phyloP scores from a whole-genome alignment of 1,140 invertebrate genomes.

The Cherax quadricarinatus region DNA sequence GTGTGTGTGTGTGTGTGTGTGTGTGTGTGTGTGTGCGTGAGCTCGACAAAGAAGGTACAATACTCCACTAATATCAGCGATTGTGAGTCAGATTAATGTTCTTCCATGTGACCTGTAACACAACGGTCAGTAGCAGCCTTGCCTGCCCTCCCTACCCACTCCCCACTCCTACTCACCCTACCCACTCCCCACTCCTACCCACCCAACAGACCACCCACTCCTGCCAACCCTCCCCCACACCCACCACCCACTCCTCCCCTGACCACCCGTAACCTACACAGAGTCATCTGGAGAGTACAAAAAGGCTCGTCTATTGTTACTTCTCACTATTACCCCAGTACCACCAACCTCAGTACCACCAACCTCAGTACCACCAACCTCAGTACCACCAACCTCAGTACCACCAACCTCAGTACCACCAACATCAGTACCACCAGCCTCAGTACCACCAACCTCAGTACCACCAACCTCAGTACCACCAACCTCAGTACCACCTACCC shows the following conservation, averaged over 20 bases:
- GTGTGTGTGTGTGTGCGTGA: neutral
- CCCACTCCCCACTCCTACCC: neutral
- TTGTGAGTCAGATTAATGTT: constrained; percentile 60
- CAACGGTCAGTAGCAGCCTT: constrained; percentile 18
- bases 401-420: no score
- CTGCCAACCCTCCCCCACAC: neutral
- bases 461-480: neutral
- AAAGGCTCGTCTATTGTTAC: constrained; percentile 29
- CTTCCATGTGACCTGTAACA: constrained; percentile 50
- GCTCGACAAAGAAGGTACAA: constrained; percentile 23
- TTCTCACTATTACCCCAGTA: neutral
- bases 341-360: neutral
- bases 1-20: constrained; percentile 11
- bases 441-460: no score
- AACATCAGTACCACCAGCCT: neutral
- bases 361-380: neutral
- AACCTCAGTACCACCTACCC: neutral
- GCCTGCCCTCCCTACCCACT: neutral
- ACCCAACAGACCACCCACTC: neutral
- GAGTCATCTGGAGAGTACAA: constrained; percentile 10
- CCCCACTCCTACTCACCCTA: neutral
- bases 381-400: no score
- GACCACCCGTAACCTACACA: neutral
- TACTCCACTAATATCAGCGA: constrained; percentile 50
- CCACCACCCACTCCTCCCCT: neutral